phyloP scores from a whole-genome alignment of 2,888 invertebrate genomes.

The Gastrophysa polygoni region DNA sequence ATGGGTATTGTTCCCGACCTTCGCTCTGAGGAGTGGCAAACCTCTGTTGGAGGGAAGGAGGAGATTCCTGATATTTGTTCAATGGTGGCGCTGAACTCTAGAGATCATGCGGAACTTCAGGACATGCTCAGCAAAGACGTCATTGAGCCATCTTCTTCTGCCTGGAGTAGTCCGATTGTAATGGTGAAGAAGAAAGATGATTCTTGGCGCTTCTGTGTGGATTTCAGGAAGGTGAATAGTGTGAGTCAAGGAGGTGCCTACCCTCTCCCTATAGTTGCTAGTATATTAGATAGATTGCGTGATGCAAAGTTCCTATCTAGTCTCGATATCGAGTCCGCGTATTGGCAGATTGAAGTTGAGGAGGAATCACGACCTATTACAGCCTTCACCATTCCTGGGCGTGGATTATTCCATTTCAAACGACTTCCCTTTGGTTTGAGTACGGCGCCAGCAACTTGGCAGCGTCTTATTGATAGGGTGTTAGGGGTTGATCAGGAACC shows the following conservation, averaged over 20 bases:
- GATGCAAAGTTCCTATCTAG: constrained; percentile 16
- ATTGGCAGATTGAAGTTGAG: background rate
- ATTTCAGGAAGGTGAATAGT: constrained; percentile 34
- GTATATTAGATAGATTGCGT: constrained; percentile 28
- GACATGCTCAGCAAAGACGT: constrained; percentile 38
- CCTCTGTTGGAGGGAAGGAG: background rate
- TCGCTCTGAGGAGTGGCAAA: constrained; percentile 2
- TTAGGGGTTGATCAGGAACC: background rate
- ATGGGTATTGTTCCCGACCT: constrained; percentile 26
- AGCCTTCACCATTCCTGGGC: constrained; percentile 1
- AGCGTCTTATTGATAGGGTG: constrained; percentile 3
- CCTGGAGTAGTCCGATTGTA: constrained; percentile 41
- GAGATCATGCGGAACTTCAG: constrained; percentile 22
- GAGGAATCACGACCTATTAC: background rate
- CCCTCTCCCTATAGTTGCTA: constrained; percentile 25
- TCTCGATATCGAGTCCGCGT: background rate
- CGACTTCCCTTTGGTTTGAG: background rate
- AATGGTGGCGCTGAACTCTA: background rate
- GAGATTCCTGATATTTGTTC: background rate
- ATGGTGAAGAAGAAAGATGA: constrained; percentile 48
- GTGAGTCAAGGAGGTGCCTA: constrained; percentile 33
- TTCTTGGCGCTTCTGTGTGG: constrained; percentile 37
- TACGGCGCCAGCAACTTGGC: constrained; percentile 5
- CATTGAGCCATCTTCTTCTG: constrained; percentile 37
- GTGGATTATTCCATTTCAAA: constrained; percentile 10